Conservation (phyloP, 2,113 vertebrate species). For the Leptobrachium leishanense region DNA sequence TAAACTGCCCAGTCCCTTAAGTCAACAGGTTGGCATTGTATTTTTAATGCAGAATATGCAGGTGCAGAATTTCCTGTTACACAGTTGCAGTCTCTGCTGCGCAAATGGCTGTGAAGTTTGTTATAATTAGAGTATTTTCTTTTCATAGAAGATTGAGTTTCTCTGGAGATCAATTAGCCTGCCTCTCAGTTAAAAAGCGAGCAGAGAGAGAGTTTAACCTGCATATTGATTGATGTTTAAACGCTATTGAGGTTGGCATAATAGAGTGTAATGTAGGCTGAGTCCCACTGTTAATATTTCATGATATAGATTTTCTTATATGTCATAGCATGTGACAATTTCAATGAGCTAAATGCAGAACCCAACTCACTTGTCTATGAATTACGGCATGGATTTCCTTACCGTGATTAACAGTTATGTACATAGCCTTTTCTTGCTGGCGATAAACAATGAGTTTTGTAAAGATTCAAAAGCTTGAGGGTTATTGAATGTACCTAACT, state of each 20-base stretch:
- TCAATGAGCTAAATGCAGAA: constrained; percentile 35
- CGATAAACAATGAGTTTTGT: not conserved
- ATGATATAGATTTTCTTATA: constrained; percentile 46
- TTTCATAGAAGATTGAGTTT: constrained; percentile 51
- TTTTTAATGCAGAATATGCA: constrained; percentile 19
- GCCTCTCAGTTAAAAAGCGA: constrained; percentile 49
- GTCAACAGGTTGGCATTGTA: constrained; percentile 23
- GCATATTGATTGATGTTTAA: constrained; percentile 51
- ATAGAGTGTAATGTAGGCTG: constrained; percentile 48
- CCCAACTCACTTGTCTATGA: constrained; percentile 34
- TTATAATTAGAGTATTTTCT: constrained; percentile 51
- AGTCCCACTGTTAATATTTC: constrained; percentile 48
- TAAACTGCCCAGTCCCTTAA: not conserved
- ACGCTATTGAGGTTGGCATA: constrained; percentile 47
- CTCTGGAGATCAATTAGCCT: constrained; percentile 51
- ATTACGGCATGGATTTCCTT: constrained; percentile 23
- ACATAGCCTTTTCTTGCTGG: constrained; percentile 1
- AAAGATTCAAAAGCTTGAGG: not conserved
- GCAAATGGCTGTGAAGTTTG: constrained; percentile 48
- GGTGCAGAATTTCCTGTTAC: constrained; percentile 40
- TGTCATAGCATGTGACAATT: constrained; percentile 47
- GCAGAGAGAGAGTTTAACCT: constrained; percentile 50
- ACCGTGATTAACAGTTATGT: constrained; percentile 16
- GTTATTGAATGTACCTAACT: too few species aligned
- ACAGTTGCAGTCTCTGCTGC: constrained; percentile 35